These are phyloP conservation scores for Strigamia maritima DNA, from an alignment of 2,888 invertebrate genomes.

Conservation along the genomic window DNA sequence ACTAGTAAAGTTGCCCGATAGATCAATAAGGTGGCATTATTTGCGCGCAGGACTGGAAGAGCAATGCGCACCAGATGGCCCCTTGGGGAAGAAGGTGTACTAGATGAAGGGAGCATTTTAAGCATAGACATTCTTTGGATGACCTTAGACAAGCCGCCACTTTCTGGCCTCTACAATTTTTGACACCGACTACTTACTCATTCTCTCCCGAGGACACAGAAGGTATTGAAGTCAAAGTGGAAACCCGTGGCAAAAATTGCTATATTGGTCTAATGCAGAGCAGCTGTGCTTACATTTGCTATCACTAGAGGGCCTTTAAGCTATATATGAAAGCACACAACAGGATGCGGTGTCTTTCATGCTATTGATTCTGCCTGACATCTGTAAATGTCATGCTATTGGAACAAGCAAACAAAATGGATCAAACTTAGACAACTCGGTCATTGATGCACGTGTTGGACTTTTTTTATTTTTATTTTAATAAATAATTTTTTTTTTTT, in stretches of 20 bases:
- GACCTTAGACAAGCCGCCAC: constrained; percentile 34
- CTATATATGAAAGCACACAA: constrained; percentile 33
- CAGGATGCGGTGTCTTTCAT: constrained; percentile 39
- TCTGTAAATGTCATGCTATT: constrained; percentile 42
- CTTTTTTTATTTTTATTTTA: no score
- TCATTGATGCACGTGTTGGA: neutral
- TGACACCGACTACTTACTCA: constrained; percentile 33
- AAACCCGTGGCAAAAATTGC: constrained; percentile 8
- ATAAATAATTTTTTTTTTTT: no score
- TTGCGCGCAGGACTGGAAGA: constrained; percentile 38
- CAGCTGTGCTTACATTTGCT: constrained; percentile 33
- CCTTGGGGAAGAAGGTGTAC: constrained; percentile 31
- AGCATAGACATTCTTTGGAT: constrained; percentile 13
- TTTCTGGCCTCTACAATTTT: constrained; percentile 31
- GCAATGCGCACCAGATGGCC: constrained; percentile 39
- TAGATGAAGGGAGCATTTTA: neutral
- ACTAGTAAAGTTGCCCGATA: constrained; percentile 35
- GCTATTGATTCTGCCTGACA: constrained; percentile 41
- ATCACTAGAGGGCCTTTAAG: constrained; percentile 33
- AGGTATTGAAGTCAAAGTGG: constrained; percentile 35
- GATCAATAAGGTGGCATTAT: constrained; percentile 40
- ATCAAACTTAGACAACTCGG: neutral
- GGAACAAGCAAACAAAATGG: constrained; percentile 23
- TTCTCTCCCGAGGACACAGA: constrained; percentile 36
- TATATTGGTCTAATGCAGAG: constrained; percentile 38